Conservation (phyloP, 2,888 invertebrate genomes). For the Philopedon plagiatum region DNA sequence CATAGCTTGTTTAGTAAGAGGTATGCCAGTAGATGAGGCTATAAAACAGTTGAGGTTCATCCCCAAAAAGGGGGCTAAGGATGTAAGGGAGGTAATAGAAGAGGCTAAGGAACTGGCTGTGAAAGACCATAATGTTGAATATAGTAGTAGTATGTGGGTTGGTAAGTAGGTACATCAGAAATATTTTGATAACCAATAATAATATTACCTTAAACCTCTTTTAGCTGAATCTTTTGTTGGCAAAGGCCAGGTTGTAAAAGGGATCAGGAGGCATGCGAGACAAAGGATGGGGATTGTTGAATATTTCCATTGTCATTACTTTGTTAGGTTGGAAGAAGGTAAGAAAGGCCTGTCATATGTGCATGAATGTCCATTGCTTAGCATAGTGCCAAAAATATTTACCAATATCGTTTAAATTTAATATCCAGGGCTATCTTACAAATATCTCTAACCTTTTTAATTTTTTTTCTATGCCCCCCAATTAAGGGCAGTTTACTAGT, state of each 20-base stretch:
- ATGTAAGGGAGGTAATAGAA: slow-evolving; percentile 82
- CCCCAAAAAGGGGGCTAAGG: slow-evolving; percentile 82
- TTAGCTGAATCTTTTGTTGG: slow-evolving; percentile 89
- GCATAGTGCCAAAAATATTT: neutral
- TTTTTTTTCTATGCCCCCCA: too few relatives aligned
- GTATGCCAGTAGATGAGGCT: slow-evolving; percentile 95
- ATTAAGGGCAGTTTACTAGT: too few relatives aligned
- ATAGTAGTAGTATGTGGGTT: slow-evolving; percentile 95
- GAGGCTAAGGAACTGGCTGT: slow-evolving; percentile 94
- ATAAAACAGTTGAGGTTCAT: slow-evolving; percentile 90
- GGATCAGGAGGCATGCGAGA: slow-evolving; percentile 86
- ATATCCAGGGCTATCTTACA: too few relatives aligned
- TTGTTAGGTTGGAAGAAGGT: slow-evolving; percentile 90
- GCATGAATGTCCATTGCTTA: too few relatives aligned
- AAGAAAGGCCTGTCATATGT: too few relatives aligned
- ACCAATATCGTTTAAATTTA: too few relatives aligned
- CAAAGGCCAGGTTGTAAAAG: slow-evolving; percentile 83
- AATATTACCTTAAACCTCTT: slow-evolving; percentile 58
- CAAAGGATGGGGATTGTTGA: slow-evolving; percentile 79
- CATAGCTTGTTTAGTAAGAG: slow-evolving; percentile 87
- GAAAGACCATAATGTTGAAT: slow-evolving; percentile 93
- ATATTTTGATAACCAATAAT: too few relatives aligned
- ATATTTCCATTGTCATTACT: slow-evolving; percentile 89
- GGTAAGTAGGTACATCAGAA: slow-evolving; percentile 81
- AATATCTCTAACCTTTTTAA: too few relatives aligned